These are phyloP conservation scores for Scelioninae gen. 2 DNA, from an alignment of 2,888 invertebrate genomes.

Conservation along the genomic window DNA sequence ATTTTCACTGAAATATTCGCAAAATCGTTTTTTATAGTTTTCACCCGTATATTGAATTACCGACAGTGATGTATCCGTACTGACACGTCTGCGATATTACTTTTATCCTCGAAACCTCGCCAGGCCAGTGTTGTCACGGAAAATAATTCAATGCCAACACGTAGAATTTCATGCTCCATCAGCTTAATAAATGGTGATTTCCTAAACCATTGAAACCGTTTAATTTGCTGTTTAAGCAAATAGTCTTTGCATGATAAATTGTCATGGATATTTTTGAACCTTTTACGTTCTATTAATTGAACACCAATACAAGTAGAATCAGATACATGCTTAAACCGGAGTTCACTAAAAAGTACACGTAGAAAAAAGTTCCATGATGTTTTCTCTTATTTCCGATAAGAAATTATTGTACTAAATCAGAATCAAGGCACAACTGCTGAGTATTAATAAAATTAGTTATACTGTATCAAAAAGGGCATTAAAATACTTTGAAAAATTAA, in stretches of 20 bases:
- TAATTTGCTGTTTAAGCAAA: background rate
- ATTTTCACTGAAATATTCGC: conserved; percentile 14
- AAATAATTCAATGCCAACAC: conserved; percentile 45
- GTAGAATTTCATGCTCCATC: conserved; percentile 36
- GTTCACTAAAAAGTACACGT: no score
- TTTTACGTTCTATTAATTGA: no score
- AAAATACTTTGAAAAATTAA: no score
- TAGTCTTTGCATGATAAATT: conserved; percentile 1
- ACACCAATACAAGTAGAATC: no score
- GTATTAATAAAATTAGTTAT: no score
- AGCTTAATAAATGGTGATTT: conserved; percentile 40
- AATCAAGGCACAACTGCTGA: no score
- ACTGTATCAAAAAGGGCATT: no score
- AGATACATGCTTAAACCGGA: no score
- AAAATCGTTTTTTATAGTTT: conserved; percentile 33
- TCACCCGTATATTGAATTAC: conserved; percentile 32
- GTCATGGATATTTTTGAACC: no score
- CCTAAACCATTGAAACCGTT: conserved; percentile 21
- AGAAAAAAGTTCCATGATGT: no score
- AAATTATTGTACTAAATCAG: no score
- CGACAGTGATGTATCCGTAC: conserved; percentile 44
- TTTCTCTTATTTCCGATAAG: no score
- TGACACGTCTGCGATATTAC: conserved; percentile 53
- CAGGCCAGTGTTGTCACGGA: conserved; percentile 27
- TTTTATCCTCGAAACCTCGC: conserved; percentile 54